Evolutionary conservation across 2,888 invertebrate species (phyloP).

Genomic region (Troides helena): DNA sequence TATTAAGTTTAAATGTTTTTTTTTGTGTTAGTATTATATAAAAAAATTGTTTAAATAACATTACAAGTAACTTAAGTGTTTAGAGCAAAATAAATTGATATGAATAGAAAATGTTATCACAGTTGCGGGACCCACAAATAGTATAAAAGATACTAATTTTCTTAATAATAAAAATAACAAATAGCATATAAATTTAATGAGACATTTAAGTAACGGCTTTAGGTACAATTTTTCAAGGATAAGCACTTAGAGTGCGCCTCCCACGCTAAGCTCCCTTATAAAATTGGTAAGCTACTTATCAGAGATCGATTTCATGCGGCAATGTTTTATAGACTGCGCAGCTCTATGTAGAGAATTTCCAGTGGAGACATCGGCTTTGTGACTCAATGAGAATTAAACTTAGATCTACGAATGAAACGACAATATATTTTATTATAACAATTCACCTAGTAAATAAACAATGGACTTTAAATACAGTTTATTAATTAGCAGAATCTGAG

Average conservation of each 20-base stretch:
- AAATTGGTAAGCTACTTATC: conserved; percentile 68
- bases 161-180: not conserved
- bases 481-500: no score
- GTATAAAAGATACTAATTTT: not conserved
- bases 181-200: conserved; percentile 31
- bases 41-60: no score
- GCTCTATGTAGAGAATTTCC: conserved; percentile 29
- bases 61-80: no score
- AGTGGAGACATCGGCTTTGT: conserved; percentile 22
- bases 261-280: conserved; percentile 54
- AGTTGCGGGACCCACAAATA: not conserved
- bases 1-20: no score
- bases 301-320: conserved; percentile 57
- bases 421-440: not conserved
- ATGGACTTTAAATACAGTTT: no score
- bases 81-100: no score
- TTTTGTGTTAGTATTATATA: no score
- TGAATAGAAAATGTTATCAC: no score
- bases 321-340: conserved; percentile 44
- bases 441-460: not conserved
- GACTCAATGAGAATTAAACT: conserved; percentile 29
- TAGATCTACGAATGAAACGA: not conserved
- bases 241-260: conserved; percentile 42
- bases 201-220: conserved; percentile 25
- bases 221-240: conserved; percentile 39